These are phyloP conservation scores for Phalacrocorax brasilianus DNA, from an alignment of 2,113 vertebrate genomes.

Conservation along the genomic window DNA sequence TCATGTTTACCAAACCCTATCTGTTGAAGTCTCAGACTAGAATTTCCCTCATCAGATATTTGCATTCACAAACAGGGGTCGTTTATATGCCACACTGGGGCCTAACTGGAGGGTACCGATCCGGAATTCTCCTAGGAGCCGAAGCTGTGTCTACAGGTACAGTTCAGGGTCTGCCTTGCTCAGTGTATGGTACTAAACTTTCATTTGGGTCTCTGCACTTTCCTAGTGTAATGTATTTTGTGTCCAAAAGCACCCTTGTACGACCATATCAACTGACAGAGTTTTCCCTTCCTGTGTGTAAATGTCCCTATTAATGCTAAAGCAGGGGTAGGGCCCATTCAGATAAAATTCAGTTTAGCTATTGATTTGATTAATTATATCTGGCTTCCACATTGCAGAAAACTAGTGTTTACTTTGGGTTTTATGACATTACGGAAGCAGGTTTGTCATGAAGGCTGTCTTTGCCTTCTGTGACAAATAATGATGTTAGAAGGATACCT, in stretches of 20 bases:
- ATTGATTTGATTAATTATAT: background rate
- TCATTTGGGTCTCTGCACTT: background rate
- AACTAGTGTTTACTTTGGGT: background rate
- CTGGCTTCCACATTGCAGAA: background rate
- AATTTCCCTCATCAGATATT: constrained; percentile 43
- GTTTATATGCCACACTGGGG: constrained; percentile 93
- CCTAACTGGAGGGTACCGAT: constrained; percentile 94
- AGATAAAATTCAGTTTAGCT: background rate
- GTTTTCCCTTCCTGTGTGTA: background rate
- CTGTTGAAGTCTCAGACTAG: background rate
- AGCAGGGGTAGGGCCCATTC: background rate
- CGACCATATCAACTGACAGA: background rate
- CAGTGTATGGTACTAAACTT: background rate
- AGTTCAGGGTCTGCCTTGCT: constrained; percentile 31
- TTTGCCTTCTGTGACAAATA: background rate
- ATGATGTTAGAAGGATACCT: background rate
- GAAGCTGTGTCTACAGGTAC: constrained; percentile 93
- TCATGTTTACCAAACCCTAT: background rate
- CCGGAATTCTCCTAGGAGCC: constrained; percentile 87
- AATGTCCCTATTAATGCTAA: background rate
- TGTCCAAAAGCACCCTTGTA: background rate
- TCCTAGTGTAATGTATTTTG: background rate
- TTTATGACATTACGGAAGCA: background rate
- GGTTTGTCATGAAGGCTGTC: background rate
- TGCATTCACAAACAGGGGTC: constrained; percentile 86